A percentile compares a stretch with the other conserved stretches of the same genome.
phyloP scores from a whole-genome alignment of 2,888 invertebrate species.

The Pemphredon lugubris region DNA sequence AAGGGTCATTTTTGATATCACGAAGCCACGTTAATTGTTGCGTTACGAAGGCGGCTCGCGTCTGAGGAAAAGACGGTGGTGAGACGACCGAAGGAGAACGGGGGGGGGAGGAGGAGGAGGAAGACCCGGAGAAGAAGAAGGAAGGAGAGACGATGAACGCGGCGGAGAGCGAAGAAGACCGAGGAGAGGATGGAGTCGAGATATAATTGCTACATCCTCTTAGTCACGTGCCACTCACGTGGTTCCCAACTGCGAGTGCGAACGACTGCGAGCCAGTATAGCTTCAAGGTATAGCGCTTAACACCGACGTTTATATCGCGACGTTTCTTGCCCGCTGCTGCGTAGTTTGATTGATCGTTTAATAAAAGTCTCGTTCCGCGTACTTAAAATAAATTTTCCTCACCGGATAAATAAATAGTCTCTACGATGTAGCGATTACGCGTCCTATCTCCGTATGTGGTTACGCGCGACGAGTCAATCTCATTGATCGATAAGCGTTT shows the following conservation, averaged over 20 bases:
- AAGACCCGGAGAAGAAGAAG: slow-evolving; percentile 49
- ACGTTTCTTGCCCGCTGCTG: slow-evolving; percentile 51
- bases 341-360: slow-evolving; percentile 53
- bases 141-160: slow-evolving; percentile 47
- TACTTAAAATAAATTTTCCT: slow-evolving; percentile 39
- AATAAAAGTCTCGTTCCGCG: slow-evolving; percentile 39
- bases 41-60: slow-evolving; percentile 65
- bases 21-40: slow-evolving; percentile 74
- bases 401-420: slow-evolving; percentile 32
- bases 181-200: slow-evolving; percentile 70
- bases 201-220: slow-evolving; percentile 78
- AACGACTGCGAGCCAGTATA: slow-evolving; percentile 54
- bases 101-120: slow-evolving; percentile 39
- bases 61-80: slow-evolving; percentile 32
- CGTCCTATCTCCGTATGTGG: slow-evolving; percentile 33
- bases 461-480: slow-evolving; percentile 24
- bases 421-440: slow-evolving; percentile 24
- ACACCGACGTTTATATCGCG: slow-evolving; percentile 54
- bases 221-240: slow-evolving; percentile 77
- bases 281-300: slow-evolving; percentile 50
- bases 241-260: slow-evolving; percentile 73
- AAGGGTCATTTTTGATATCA: slow-evolving; percentile 78
- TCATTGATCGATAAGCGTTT: slow-evolving; percentile 25
- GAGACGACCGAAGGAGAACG: too few species aligned
- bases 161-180: slow-evolving; percentile 52